Base-by-base conservation (phyloP, 2,797 vertebrate species). In the Heterohyrax brucei region DNA sequence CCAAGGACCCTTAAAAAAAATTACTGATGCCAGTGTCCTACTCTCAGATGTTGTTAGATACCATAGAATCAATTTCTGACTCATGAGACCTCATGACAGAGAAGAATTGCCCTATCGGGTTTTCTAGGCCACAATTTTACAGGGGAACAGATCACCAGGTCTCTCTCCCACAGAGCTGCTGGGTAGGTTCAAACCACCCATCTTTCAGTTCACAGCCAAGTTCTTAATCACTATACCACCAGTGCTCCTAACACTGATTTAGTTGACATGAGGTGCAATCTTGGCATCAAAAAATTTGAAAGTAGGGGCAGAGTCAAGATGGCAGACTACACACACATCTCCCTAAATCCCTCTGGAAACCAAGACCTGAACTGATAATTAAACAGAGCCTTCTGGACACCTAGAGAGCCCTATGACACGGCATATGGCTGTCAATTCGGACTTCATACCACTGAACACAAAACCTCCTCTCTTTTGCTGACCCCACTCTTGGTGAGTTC, bases 201-300 rank as follows among this genome's bases (percentile, higher is more conserved):
- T 6, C 70, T 21, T 72, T 72, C 70, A 72, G 70, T 72, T 5
- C 33, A 10, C 16, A 39, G 16, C 18, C 19, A 39, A 72, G 33
- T 10, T 14, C 30, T 4, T 18, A 70, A n/a, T 70, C 70, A 72
- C 13, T 39, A 19, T 18, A 7, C 70, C 33, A 72, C n/a, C 33
- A 72, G 70, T n/a, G 70, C 66, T 70, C 66, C 68, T 44, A 39
- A 6, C 7, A 44, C 61, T 80, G 73, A 93, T 50, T 87, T 87
- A 80, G 61, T 39, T 44, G 28, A 78, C 53, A 73, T 2, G 2
- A 33, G 75, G 2, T 62, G 19, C 56, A 53, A 96, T 24, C 39
- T 80, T 8, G 5, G 28, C 53, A 48, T 39, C 87, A 91, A 64
- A 64, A 75, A 18, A 73, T 91, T 94, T 80, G 68, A 48, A 89